A percentile compares a stretch with the other conserved stretches of the same genome.
Conservation (phyloP, 2,113 vertebrate genomes). For the Saimiri boliviensis region DNA sequence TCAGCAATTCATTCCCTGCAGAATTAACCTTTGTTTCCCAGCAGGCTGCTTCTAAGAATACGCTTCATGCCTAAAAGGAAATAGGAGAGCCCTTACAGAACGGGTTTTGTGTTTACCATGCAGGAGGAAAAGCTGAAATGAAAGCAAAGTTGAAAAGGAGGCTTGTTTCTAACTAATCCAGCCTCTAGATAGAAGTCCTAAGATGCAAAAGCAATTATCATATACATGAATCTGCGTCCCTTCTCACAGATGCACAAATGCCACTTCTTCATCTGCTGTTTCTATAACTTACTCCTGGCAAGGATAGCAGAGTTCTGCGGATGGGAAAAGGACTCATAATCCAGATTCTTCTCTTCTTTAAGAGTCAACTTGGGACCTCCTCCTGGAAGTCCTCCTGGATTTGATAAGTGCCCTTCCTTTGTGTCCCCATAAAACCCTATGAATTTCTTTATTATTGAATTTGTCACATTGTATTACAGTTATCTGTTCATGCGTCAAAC, state of each 20-base stretch:
- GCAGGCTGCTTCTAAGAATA: conserved; percentile 53
- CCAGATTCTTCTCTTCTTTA: background rate
- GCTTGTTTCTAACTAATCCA: background rate
- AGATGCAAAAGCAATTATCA: background rate
- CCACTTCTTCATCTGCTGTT: background rate
- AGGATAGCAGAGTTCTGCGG: background rate
- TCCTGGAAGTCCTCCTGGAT: conserved; percentile 53
- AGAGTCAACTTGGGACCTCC: background rate
- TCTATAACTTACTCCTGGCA: background rate
- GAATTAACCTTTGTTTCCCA: conserved; percentile 65
- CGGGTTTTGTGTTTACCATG: background rate
- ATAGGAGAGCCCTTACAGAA: background rate
- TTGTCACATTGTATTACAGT: background rate
- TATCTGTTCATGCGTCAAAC: background rate
- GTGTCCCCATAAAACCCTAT: background rate
- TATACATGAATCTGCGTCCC: background rate
- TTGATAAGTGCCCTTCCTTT: background rate
- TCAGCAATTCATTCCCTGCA: conserved; percentile 4
- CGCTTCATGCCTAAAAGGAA: background rate
- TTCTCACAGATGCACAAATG: background rate
- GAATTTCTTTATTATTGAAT: background rate
- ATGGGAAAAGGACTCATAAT: background rate
- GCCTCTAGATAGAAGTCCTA: background rate
- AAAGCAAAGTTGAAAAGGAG: background rate
- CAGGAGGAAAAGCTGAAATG: conserved; percentile 17